phyloP scores from a whole-genome alignment of 2,113 vertebrate species.

The Amazona guildingii region DNA sequence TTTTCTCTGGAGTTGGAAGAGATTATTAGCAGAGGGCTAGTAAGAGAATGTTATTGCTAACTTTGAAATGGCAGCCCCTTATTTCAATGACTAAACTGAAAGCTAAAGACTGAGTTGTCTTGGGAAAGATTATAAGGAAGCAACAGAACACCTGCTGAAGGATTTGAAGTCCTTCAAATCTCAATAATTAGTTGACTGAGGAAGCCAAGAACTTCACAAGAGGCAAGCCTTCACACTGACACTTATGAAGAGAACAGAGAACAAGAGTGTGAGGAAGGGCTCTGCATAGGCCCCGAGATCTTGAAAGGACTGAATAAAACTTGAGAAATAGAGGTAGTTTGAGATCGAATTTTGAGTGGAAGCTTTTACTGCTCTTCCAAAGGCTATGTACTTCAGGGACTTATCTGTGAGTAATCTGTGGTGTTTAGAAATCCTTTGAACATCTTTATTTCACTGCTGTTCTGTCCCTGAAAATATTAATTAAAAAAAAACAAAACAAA shows the following conservation, averaged over 20 bases:
- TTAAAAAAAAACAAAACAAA: rapidly evolving
- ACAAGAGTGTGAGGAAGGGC: neutral
- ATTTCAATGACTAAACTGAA: neutral
- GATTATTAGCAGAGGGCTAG: neutral
- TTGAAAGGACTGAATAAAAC: neutral
- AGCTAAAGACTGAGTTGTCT: neutral
- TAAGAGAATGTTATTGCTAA: neutral
- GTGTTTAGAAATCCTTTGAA: neutral
- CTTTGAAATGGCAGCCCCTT: neutral
- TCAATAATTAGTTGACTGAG: neutral
- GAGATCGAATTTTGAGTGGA: neutral
- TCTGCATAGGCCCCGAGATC: neutral
- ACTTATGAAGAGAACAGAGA: neutral
- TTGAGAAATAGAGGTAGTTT: neutral
- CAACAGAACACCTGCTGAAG: neutral
- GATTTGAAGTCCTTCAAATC: neutral
- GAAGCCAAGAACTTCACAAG: neutral
- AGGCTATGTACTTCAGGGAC: neutral
- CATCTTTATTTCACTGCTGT: neutral
- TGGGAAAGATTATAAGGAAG: neutral
- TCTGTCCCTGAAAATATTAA: neutral
- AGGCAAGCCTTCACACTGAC: neutral
- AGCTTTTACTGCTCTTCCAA: neutral
- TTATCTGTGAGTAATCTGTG: neutral
- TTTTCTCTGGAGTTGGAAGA: neutral